Percentiles rank a stretch among this genome's conserved stretches.
Conservation (phyloP, 1,140 invertebrate genomes). For the Drosophila pachea region DNA sequence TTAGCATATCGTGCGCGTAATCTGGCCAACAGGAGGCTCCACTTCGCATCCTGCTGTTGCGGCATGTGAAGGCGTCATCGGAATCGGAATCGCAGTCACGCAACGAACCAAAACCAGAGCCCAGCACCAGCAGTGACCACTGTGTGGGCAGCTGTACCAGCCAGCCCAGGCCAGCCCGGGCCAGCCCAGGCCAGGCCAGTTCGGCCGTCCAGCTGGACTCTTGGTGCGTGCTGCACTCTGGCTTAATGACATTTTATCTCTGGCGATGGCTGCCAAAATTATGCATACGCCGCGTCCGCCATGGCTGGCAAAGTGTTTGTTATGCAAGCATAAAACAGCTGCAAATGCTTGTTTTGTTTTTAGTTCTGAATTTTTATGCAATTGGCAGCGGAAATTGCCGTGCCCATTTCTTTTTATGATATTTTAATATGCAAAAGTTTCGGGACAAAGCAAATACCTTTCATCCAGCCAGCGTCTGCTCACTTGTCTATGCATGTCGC, state of each 20-base stretch:
- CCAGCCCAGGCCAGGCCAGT: background rate
- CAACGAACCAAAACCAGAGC: constrained; percentile 27
- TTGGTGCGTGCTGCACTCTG: constrained; percentile 68
- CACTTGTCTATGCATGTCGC: constrained; percentile 58
- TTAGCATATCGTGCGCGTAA: constrained; percentile 77
- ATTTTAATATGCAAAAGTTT: constrained; percentile 76
- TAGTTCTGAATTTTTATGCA: constrained; percentile 59
- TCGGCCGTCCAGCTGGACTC: constrained; percentile 17
- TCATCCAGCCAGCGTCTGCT: constrained; percentile 6
- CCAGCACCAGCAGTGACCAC: constrained; percentile 46
- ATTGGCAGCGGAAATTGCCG: constrained; percentile 67
- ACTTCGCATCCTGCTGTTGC: constrained; percentile 63
- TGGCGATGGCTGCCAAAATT: constrained; percentile 32
- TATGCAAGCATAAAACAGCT: constrained; percentile 37
- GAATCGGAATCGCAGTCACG: constrained; percentile 48
- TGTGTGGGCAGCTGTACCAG: constrained; percentile 71
- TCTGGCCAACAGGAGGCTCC: constrained; percentile 69
- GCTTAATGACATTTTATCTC: constrained; percentile 76
- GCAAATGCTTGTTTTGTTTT: constrained; percentile 32
- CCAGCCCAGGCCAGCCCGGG: no score
- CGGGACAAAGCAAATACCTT: constrained; percentile 27
- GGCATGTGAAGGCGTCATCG: constrained; percentile 71
- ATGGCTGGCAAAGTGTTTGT: constrained; percentile 30
- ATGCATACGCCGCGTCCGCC: constrained; percentile 12
- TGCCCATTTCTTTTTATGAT: constrained; percentile 72